A percentile compares a stretch with the other conserved stretches of the same genome.
Conservation (phyloP, 2,888 invertebrate genomes). For the Drosophila macrospina region DNA sequence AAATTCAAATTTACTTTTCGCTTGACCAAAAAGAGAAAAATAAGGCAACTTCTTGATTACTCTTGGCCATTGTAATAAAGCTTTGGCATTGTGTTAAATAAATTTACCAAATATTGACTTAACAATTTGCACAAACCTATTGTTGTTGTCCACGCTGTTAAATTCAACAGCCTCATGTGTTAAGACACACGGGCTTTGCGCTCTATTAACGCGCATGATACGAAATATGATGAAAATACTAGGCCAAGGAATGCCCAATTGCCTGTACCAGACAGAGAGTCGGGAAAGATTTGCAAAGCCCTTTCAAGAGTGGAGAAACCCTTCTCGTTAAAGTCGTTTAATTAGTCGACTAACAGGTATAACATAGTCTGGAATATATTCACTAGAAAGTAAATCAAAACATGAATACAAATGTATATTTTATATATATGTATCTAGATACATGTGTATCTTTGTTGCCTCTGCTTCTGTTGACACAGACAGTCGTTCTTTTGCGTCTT, state of each 20-base stretch:
- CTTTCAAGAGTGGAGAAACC: neutral
- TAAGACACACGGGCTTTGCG: neutral
- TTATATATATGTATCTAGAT: neutral
- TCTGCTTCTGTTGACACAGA: slow-evolving; percentile 5
- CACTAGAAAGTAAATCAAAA: slow-evolving; percentile 5
- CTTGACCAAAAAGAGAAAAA: neutral
- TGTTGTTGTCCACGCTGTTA: slow-evolving; percentile 6
- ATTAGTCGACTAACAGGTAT: slow-evolving; percentile 5
- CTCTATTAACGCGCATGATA: neutral
- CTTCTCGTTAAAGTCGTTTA: neutral
- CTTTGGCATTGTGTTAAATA: slow-evolving; percentile 36
- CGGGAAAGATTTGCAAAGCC: too few species aligned
- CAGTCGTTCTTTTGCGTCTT: slow-evolving; percentile 2
- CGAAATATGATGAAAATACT: neutral
- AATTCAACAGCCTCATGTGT: slow-evolving; percentile 7
- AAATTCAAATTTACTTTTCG: slow-evolving; percentile 3
- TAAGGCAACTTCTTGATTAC: slow-evolving; percentile 12
- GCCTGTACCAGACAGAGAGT: neutral
- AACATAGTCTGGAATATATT: neutral
- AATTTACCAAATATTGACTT: slow-evolving; percentile 37
- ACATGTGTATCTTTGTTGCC: slow-evolving; percentile 22
- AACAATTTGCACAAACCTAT: slow-evolving; percentile 30
- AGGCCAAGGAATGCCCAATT: neutral
- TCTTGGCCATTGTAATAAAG: slow-evolving; percentile 15
- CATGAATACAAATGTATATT: neutral